Base-by-base conservation (phyloP, 2,888 invertebrate genomes). In the Apamea crenata region DNA sequence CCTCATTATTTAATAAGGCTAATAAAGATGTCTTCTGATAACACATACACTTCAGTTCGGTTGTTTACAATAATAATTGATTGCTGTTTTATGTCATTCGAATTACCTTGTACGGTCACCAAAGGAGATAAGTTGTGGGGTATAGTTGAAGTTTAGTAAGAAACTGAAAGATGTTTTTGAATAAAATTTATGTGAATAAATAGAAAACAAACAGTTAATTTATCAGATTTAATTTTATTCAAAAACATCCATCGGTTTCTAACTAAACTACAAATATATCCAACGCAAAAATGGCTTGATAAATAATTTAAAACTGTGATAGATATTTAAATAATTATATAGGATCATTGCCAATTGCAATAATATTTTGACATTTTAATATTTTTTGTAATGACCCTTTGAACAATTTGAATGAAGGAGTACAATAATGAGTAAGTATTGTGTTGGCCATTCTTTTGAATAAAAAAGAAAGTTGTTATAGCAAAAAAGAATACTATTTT, bases 21-120 rank as follows among this genome's bases (percentile, higher is more conserved):
- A 25, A 25, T 81, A 80, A 56, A 65, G 47, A 81, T 80, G 21
- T 56, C 25, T 65, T 65, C 53, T 44, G 79, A 81, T 80, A 80
- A 73, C 18, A 56, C 6, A 50, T 29, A 18, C 53, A 63, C 44
- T 50, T 50, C 61, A 63, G 36, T 50, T 32, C 32, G 71, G 44
- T 79, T 80, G 71, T 63, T 71, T 44, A 79, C 44, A 71, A 71
- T 44, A 71, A 71, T 44, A 25, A 73, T 72, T 81, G 44, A 79
- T 79, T 65, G 18, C n/a, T 36, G 50, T 36, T 72, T 12, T 16
- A 29, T 29, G 36, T 69, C 16, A 29, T 36, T 29, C 29, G 2
- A 67, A 78, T 32, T 47, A 29, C 56, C 32, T 66, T 44, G 16
- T 40, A 40, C 7, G 7, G 40, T 40, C 40, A 40, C 40, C 40